phyloP scores from a whole-genome alignment of 1,140 invertebrate genomes.

The Psix sp. region DNA sequence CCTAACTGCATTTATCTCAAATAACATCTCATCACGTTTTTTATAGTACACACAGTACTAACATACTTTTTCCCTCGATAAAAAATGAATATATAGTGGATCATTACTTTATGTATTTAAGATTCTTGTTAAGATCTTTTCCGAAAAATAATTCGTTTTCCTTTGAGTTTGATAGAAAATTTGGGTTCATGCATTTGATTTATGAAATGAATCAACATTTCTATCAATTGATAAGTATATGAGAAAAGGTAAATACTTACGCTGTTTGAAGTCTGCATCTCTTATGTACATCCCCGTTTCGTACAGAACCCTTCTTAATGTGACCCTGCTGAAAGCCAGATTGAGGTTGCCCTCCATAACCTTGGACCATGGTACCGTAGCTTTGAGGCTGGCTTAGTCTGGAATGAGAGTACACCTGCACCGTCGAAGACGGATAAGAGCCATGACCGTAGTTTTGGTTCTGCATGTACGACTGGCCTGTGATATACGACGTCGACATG shows the following conservation, averaged over 20 bases:
- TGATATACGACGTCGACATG: conserved; percentile 74
- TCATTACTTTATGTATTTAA: too few relatives aligned
- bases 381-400: conserved; percentile 64
- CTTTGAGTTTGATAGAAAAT: too few relatives aligned
- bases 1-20: too few relatives aligned
- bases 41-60: too few relatives aligned
- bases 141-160: too few relatives aligned
- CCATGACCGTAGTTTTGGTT: conserved; percentile 77
- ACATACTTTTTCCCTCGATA: too few relatives aligned
- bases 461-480: conserved; percentile 77
- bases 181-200: too few relatives aligned
- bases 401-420: conserved; percentile 73
- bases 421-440: conserved; percentile 66
- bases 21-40: too few relatives aligned
- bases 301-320: conserved; percentile 82
- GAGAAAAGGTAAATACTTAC: conserved; percentile 75
- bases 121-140: too few relatives aligned
- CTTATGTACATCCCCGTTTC: conserved; percentile 84
- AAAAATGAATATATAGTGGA: too few relatives aligned
- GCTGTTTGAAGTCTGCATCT: conserved; percentile 82
- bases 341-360: conserved; percentile 71
- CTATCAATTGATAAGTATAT: neutral
- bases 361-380: conserved; percentile 68
- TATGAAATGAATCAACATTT: too few relatives aligned
- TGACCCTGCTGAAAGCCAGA: conserved; percentile 78